Base-by-base conservation (phyloP, 2,888 invertebrate species). In the Pantelozetes paolii region DNA sequence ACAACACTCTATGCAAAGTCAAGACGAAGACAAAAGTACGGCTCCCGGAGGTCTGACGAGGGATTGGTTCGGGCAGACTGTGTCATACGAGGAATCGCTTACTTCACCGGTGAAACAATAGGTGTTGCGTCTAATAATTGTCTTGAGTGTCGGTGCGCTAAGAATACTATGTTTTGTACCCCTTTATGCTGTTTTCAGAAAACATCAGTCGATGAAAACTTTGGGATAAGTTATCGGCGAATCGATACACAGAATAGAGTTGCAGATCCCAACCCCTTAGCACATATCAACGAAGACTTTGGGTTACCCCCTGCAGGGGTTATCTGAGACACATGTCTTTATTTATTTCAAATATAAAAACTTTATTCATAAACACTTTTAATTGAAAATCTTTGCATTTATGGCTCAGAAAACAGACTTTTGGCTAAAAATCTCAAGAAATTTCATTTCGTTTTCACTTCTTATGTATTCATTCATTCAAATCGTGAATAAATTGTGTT, bases 161-260 rank as follows among this genome's bases (percentile, higher is more conserved):
- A 77, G 1, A 79, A 79, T 59, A 77, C 77, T 28, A 76, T 80
- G 71, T 80, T 78, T 76, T 80, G 80, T 69, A 79, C 79, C 20
- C 80, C 80, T 2, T 78, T 78, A 72, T 80, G 80, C 74, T 80
- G 80, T 75, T 80, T 80, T 76, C 77, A 79, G 54, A 79, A 79
- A 32, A 77, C 78, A 2, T 57, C 28, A n/a, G 36, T 62, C 8
- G 11, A 59, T 3, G 59, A 74, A 36, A 45, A 69, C 40, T 54
- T 54, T 48, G 72, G 30, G 8, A 30, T 20, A 9, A 42, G 23
- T 64, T 59, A 59, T 64, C 28, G 30, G 9, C 9, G 42, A 15
- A 32, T 54, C 9, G 36, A 45, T 69, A 20, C 64, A 57, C 28
- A 30, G 11, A 59, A 23, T n/a, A 13, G 62, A 30, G 30, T 28